phyloP scores from a whole-genome alignment of 1,140 invertebrate genomes.

The Drosophila yakuba region DNA sequence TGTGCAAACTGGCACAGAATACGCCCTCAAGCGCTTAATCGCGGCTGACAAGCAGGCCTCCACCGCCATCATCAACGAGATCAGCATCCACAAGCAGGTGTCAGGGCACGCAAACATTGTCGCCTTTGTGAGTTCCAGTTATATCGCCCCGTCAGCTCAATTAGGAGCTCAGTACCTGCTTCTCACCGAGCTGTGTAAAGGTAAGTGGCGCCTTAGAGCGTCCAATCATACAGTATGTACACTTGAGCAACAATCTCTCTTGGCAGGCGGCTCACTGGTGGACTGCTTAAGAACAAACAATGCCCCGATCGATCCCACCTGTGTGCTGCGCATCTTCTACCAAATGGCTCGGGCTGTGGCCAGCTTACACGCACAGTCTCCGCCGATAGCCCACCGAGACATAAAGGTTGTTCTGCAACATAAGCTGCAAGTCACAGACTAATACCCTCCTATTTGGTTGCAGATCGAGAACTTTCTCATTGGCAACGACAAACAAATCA shows the following conservation, averaged over 20 bases:
- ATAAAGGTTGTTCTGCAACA: slow-evolving; percentile 85
- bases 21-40: slow-evolving; percentile 94
- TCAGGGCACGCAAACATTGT: slow-evolving; percentile 93
- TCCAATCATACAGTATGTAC: background rate
- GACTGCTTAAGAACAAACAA: slow-evolving; percentile 89
- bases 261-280: slow-evolving; percentile 90
- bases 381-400: slow-evolving; percentile 96
- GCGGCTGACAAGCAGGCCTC: slow-evolving; percentile 92
- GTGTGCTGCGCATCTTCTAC: slow-evolving; percentile 95
- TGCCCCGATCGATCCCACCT: slow-evolving; percentile 88
- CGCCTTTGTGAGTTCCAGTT: slow-evolving; percentile 91
- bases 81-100: slow-evolving; percentile 91
- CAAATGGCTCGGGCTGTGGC: slow-evolving; percentile 95
- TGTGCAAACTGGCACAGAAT: slow-evolving; percentile 93
- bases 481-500: slow-evolving; percentile 92
- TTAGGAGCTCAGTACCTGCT: slow-evolving; percentile 90
- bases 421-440: background rate
- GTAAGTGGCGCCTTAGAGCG: slow-evolving; percentile 55
- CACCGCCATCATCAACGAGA: slow-evolving; percentile 91
- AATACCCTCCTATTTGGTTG: slow-evolving; percentile 82
- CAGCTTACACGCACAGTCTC: slow-evolving; percentile 96
- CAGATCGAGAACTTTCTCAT: slow-evolving; percentile 88
- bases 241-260: slow-evolving; percentile 4
- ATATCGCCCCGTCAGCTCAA: slow-evolving; percentile 87
- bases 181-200: slow-evolving; percentile 90